phyloP scores from a whole-genome alignment of 2,113 vertebrate genomes.

The Megaceryle torquata region DNA sequence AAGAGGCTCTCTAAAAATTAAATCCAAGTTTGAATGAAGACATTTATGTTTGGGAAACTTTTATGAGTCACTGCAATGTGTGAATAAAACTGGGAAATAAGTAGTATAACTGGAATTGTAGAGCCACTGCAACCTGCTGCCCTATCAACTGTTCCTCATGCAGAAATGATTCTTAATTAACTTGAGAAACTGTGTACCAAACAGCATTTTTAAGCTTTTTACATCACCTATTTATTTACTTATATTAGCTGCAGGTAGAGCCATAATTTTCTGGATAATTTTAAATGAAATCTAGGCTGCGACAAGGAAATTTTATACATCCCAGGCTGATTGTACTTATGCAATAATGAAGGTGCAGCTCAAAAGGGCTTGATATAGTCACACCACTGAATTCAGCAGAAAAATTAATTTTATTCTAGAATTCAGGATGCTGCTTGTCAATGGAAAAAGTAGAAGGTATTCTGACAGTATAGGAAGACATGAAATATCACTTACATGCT shows the following conservation, averaged over 20 bases:
- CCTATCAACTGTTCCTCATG: background rate
- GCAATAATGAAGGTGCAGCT: background rate
- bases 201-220: background rate
- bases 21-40: background rate
- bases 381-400: background rate
- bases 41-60: background rate
- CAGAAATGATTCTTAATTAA: background rate
- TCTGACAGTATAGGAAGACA: background rate
- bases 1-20: background rate
- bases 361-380: background rate
- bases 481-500: background rate
- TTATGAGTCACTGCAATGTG: background rate
- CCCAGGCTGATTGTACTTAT: background rate
- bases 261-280: background rate
- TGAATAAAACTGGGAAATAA: background rate
- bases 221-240: background rate
- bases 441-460: background rate
- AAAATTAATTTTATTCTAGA: background rate
- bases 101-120: fast-evolving
- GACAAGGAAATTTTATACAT: background rate
- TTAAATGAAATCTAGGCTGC: background rate
- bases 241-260: background rate
- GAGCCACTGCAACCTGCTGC: background rate
- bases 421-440: background rate
- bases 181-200: background rate